A percentile compares a stretch with the other conserved stretches of the same genome.
phyloP scores from a whole-genome alignment of 2,113 vertebrate genomes.

The Aviceda subcristata region DNA sequence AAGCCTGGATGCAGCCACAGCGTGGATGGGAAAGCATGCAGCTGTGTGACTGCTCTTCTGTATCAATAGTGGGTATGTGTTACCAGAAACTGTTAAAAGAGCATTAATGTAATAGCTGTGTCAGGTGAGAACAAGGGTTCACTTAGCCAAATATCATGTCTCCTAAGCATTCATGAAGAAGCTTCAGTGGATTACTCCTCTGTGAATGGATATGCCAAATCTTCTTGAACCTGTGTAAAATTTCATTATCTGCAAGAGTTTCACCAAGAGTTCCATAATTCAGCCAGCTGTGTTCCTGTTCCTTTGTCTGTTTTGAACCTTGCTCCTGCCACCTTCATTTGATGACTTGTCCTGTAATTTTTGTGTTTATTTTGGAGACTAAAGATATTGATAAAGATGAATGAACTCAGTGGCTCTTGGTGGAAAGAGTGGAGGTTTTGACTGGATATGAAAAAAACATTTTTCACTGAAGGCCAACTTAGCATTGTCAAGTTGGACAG shows the following conservation, averaged over 20 bases:
- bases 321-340: background rate
- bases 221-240: background rate
- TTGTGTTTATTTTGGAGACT: background rate
- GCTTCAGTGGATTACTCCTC: background rate
- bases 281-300: background rate
- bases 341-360: background rate
- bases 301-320: background rate
- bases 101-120: background rate
- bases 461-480: background rate
- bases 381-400: background rate
- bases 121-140: background rate
- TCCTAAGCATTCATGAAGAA: background rate
- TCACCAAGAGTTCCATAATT: background rate
- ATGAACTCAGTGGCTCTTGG: background rate
- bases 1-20: too few species aligned
- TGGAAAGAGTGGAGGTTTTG: background rate
- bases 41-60: too few species aligned
- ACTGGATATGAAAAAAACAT: background rate
- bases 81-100: background rate
- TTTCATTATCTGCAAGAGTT: background rate
- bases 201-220: background rate
- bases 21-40: too few species aligned
- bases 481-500: background rate
- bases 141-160: background rate
- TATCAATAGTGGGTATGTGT: rapidly evolving